Base-by-base conservation (phyloP, 1,140 invertebrate genomes). In the Drosophila miranda region DNA sequence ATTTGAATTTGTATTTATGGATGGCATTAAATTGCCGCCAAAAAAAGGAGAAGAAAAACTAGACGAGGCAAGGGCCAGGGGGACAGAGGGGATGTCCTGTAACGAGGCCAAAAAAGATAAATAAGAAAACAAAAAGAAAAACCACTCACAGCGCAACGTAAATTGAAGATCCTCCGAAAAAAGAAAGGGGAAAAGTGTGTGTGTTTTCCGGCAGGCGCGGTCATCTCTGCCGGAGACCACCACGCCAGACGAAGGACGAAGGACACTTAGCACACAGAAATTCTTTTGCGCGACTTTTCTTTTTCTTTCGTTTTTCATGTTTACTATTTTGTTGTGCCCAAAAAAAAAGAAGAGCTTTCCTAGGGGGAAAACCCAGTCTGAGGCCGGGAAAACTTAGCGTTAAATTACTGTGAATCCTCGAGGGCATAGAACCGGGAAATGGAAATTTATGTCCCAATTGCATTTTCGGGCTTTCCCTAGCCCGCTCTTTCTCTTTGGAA, bases 381-480 rank as follows among this genome's bases (percentile, higher is more conserved):
- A 59, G 66, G 21, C 59, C 42, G 38, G 68, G 54, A 76, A 81
- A 86, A 78, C 82, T 87, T 86, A 87, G 82, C 82, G 82, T 87
- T 86, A 86, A 86, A 86, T 86, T 86, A 86, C 82, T 86, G 58
- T 56, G 62, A 87, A 73, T 52, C 75, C 82, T 75, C 82, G 78
- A 64, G 82, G 82, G 82, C 78, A 87, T 78, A 78, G 69, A 87
- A 82, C 78, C 78, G 66, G 34, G 87, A 86, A 86, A 86, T 82
- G 82, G 82, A 87, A 86, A 86, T 86, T 86, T 86, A 86, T 86
- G 82, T 87, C 83, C 82, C 82, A 86, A 86, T 86, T 86, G 82
- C 81, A 86, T 86, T 84, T 72, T 49, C 46, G 50, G 59, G 56
- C 50, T 59, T 42, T 13, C 61, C 48, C 8, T 6, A 16, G 9